A percentile compares a stretch with the other conserved stretches of the same genome.
phyloP scores from a whole-genome alignment of 53 echinoderm and acorn worm genomes.

The Patiria pectinifera region DNA sequence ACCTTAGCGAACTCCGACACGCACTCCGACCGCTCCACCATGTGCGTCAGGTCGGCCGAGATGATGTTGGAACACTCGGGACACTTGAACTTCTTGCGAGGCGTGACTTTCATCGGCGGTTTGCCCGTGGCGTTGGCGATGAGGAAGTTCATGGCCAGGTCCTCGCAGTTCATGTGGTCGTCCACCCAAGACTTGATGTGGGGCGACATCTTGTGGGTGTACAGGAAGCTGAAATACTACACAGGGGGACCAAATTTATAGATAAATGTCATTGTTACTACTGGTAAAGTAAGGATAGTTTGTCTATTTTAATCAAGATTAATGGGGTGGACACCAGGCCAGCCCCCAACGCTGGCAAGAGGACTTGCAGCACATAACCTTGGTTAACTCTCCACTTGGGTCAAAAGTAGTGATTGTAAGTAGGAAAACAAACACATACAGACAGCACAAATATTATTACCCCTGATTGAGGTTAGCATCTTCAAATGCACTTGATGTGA shows the following conservation, averaged over 20 bases:
- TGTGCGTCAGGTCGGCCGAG: constrained; percentile 95
- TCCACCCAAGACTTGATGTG: constrained; percentile 95
- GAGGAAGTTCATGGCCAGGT: constrained; percentile 98
- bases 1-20: constrained; percentile 84
- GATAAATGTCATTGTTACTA: neutral
- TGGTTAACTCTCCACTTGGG: neutral
- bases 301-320: too few species aligned
- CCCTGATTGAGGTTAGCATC: too few species aligned
- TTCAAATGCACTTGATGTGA: too few species aligned
- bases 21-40: constrained; percentile 97
- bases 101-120: constrained; percentile 94
- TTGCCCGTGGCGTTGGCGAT: constrained; percentile 92
- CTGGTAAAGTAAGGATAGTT: neutral
- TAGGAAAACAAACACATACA: too few species aligned
- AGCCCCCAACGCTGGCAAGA: neutral
- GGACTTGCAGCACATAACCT: neutral
- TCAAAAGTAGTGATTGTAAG: too few species aligned
- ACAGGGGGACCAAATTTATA: neutral
- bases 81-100: constrained; percentile 98
- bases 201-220: constrained; percentile 93
- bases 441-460: too few species aligned
- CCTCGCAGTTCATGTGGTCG: constrained; percentile 98
- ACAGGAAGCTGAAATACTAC: constrained; percentile 95
- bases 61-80: constrained; percentile 94
- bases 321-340: neutral